Percentiles rank a stretch among this genome's conserved stretches.
These are phyloP conservation scores for Sinhomidia bicolor DNA, from an alignment of 2,888 invertebrate genomes.

Conservation along the genomic window DNA sequence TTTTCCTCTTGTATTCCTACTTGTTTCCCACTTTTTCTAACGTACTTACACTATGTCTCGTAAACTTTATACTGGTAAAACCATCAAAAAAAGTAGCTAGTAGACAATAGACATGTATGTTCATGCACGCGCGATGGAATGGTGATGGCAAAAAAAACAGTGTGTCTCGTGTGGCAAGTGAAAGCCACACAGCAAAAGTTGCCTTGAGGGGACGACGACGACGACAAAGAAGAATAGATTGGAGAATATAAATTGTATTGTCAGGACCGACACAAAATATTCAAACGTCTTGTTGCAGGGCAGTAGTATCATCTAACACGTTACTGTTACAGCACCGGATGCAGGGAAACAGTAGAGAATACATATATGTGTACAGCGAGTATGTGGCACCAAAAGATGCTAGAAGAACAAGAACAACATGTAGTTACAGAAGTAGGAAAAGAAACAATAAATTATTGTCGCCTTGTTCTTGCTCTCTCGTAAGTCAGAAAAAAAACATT, in stretches of 20 bases:
- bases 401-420: constrained; percentile 3
- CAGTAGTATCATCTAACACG: too few species aligned
- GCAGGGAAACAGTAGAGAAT: neutral
- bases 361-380: neutral
- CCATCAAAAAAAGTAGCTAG: too few species aligned
- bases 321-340: neutral
- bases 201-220: constrained; percentile 28
- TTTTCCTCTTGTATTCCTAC: too few species aligned
- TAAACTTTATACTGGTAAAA: too few species aligned
- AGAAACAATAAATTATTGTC: constrained; percentile 66
- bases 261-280: constrained; percentile 26
- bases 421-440: neutral
- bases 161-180: neutral
- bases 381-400: neutral
- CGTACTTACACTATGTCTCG: too few species aligned
- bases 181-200: neutral
- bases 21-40: too few species aligned
- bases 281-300: neutral
- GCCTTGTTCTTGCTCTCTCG: constrained; percentile 6
- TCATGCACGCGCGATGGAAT: neutral
- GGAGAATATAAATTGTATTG: constrained; percentile 48
- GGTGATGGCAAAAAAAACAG: neutral
- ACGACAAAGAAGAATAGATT: constrained; percentile 36
- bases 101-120: too few species aligned
- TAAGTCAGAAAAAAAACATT: constrained; percentile 29